Evolutionary conservation across 2,888 invertebrate species (phyloP).

Genomic region (Parnassius glacialis): DNA sequence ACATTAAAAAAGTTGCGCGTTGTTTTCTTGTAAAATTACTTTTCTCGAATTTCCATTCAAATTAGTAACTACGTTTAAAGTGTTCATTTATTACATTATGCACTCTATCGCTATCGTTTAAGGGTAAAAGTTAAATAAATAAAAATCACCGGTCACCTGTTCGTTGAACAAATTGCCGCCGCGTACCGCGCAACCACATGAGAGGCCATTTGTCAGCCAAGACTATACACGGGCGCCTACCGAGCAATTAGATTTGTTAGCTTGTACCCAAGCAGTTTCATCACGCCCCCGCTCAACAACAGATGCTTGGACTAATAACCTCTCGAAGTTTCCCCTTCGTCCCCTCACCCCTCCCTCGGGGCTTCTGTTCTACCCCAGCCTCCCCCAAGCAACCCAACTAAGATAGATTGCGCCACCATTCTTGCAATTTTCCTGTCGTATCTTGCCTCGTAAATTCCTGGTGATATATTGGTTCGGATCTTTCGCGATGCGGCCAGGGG

Average conservation of each 20-base stretch:
- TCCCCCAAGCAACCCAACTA: constrained; percentile 83
- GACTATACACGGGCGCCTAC: constrained; percentile 74
- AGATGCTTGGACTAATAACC: constrained; percentile 83
- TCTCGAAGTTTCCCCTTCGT: constrained; percentile 79
- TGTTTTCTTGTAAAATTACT: constrained; percentile 3
- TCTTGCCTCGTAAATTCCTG: constrained; percentile 92
- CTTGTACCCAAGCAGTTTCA: constrained; percentile 79
- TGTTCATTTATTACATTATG: constrained; percentile 4
- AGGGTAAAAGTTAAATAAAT: constrained; percentile 39
- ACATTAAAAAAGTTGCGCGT: no score
- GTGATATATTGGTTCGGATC: constrained; percentile 88
- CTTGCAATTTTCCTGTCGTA: constrained; percentile 97
- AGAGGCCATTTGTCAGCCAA: constrained; percentile 71
- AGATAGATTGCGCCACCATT: constrained; percentile 95
- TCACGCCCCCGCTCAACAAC: constrained; percentile 81
- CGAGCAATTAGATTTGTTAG: constrained; percentile 81
- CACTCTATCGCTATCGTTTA: constrained; percentile 19
- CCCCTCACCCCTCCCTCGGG: constrained; percentile 62
- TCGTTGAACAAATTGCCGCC: constrained; percentile 64
- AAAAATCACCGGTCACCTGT: constrained; percentile 62
- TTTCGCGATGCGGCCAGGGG: constrained; percentile 80
- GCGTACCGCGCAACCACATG: constrained; percentile 58
- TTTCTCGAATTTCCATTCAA: constrained; percentile 15
- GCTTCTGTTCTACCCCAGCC: constrained; percentile 61
- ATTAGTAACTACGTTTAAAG: constrained; percentile 22